These are phyloP conservation scores for Protonemura montana DNA, from an alignment of 2,888 invertebrate species.

Conservation along the genomic window DNA sequence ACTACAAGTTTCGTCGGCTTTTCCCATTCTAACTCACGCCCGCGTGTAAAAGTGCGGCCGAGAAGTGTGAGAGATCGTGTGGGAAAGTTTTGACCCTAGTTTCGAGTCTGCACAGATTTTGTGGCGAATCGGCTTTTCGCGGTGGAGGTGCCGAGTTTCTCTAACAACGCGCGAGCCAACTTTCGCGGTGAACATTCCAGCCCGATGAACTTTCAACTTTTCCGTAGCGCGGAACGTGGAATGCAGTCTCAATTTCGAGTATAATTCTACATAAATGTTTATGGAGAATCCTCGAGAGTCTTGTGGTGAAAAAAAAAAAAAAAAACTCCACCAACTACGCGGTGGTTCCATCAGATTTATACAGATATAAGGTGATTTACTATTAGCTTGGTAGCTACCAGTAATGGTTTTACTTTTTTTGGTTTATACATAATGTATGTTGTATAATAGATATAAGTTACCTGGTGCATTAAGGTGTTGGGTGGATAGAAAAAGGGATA, in stretches of 20 bases:
- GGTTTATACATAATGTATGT: background rate
- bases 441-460: background rate
- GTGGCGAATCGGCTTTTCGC: background rate
- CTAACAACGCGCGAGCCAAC: background rate
- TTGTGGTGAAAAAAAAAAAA: background rate
- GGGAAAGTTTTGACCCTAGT: background rate
- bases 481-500: too few species aligned
- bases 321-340: background rate
- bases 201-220: background rate
- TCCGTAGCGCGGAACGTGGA: background rate
- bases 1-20: background rate
- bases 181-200: background rate
- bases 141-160: background rate
- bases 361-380: background rate
- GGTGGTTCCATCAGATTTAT: background rate
- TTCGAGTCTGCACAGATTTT: background rate
- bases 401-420: too few species aligned
- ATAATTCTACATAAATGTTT: constrained; percentile 12
- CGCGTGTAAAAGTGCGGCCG: background rate
- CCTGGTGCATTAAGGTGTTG: too few species aligned
- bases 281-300: background rate
- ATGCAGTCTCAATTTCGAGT: background rate
- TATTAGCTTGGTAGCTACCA: background rate
- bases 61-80: background rate
- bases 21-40: background rate